A percentile compares a stretch with the other conserved stretches of the same genome.
These are phyloP conservation scores for Bedellia somnulentella DNA, from an alignment of 2,888 invertebrate species.

Conservation along the genomic window DNA sequence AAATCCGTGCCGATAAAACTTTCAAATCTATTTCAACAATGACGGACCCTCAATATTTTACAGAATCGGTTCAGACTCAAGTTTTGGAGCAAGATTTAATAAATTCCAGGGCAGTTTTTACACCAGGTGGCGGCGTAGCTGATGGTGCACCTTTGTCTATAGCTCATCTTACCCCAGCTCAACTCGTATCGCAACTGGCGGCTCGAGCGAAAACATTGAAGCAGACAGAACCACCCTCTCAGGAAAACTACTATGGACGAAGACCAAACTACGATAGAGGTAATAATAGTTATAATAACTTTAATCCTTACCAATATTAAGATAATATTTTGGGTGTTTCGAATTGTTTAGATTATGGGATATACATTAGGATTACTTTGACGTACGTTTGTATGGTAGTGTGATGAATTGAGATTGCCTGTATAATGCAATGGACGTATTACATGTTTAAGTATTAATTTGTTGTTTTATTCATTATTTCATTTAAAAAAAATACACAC, in stretches of 20 bases:
- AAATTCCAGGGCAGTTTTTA: slow-evolving; percentile 39
- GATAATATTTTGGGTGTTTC: too few species aligned
- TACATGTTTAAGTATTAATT: too few species aligned
- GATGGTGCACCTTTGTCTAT: slow-evolving; percentile 39
- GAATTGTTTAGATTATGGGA: too few species aligned
- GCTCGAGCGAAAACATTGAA: slow-evolving; percentile 48
- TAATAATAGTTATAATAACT: too few species aligned
- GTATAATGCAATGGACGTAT: too few species aligned
- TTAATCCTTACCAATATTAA: too few species aligned
- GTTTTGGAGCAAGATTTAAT: slow-evolving; percentile 42
- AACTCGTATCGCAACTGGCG: slow-evolving; percentile 45
- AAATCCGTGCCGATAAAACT: slow-evolving; percentile 31
- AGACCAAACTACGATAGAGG: neutral
- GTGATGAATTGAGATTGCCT: too few species aligned
- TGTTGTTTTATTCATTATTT: too few species aligned
- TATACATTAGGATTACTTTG: too few species aligned
- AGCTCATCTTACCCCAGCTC: slow-evolving; percentile 47
- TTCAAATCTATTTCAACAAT: slow-evolving; percentile 19
- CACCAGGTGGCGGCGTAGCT: slow-evolving; percentile 30
- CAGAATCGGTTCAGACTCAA: slow-evolving; percentile 36
- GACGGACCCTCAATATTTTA: slow-evolving; percentile 27
- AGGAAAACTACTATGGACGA: neutral
- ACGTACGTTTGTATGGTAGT: too few species aligned
- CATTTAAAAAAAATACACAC: too few species aligned
- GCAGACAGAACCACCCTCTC: slow-evolving; percentile 18